A percentile compares a stretch with the other conserved stretches of the same genome.
These are phyloP conservation scores for Cryptus armator DNA, from an alignment of 2,888 invertebrate species.

Conservation along the genomic window DNA sequence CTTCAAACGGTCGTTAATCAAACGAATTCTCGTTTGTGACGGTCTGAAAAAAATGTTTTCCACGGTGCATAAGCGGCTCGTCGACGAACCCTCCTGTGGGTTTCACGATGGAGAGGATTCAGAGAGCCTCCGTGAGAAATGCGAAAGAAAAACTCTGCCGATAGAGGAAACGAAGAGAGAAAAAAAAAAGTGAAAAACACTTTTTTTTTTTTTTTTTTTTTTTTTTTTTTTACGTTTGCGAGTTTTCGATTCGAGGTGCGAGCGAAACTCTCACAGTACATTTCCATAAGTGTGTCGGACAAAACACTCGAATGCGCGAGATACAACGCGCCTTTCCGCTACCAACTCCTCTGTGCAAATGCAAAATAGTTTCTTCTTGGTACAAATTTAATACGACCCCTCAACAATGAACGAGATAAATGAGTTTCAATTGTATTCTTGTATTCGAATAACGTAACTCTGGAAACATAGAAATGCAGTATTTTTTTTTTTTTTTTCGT, in stretches of 20 bases:
- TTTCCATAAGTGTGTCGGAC: neutral
- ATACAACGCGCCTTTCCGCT: neutral
- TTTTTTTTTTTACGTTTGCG: neutral
- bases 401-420: neutral
- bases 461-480: neutral
- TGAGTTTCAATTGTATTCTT: neutral
- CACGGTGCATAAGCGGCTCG: too few relatives aligned
- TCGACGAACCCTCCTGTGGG: neutral
- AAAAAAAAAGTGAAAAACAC: neutral
- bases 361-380: neutral
- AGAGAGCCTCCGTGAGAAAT: neutral
- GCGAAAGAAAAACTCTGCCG: neutral
- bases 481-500: neutral
- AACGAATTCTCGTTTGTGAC: neutral
- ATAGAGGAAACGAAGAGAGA: neutral
- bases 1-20: neutral
- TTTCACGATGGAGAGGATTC: neutral
- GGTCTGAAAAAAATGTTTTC: neutral
- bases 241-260: neutral
- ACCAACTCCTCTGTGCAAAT: neutral
- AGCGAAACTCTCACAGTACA: neutral
- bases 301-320: conserved; percentile 10
- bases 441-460: neutral
- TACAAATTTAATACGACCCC: neutral
- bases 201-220: neutral